Percentiles rank a stretch among this genome's conserved stretches.
Evolutionary conservation across 2,797 vertebrate species (phyloP).

Genomic region (Hephaestus fuliginosus): DNA sequence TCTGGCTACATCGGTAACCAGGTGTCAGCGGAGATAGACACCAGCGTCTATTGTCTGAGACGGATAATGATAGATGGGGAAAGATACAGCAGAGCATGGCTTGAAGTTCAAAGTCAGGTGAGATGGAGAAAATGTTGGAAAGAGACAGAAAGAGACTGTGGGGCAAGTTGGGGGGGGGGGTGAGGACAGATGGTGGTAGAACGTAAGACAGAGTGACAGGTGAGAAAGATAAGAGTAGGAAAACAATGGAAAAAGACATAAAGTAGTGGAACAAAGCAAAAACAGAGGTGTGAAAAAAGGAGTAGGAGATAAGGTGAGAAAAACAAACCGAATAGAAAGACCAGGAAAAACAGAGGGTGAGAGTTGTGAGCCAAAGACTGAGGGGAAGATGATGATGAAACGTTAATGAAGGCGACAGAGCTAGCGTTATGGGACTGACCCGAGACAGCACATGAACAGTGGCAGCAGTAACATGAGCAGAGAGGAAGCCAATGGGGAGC

Average conservation of each 20-base stretch:
- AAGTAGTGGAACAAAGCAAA: constrained; percentile 36
- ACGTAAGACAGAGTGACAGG: constrained; percentile 54
- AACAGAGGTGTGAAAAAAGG: constrained; percentile 22
- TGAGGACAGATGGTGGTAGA: constrained; percentile 62
- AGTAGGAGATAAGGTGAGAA: constrained; percentile 14
- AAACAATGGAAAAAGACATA: constrained; percentile 44
- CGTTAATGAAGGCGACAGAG: constrained; percentile 58
- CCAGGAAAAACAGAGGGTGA: constrained; percentile 7
- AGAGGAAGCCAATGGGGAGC: constrained; percentile 92
- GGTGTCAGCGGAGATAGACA: constrained; percentile 53
- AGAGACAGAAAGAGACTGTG: constrained; percentile 50
- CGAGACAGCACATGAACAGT: constrained; percentile 96
- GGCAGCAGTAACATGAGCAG: constrained; percentile 96
- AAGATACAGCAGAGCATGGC: constrained; percentile 51
- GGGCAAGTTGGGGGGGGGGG: constrained; percentile 37
- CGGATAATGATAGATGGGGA: constrained; percentile 65
- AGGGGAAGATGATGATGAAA: constrained; percentile 20
- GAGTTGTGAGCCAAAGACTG: constrained; percentile 12
- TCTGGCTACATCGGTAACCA: constrained; percentile 63
- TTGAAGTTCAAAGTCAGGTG: constrained; percentile 74
- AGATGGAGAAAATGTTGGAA: constrained; percentile 61
- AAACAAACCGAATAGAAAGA: constrained; percentile 16
- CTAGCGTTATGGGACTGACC: constrained; percentile 89
- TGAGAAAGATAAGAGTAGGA: constrained; percentile 45
- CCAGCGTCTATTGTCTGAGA: constrained; percentile 43